Percentiles rank a stretch among this genome's conserved stretches.
Conservation (phyloP, 2,888 invertebrate species). For the Crossocerus cetratus region DNA sequence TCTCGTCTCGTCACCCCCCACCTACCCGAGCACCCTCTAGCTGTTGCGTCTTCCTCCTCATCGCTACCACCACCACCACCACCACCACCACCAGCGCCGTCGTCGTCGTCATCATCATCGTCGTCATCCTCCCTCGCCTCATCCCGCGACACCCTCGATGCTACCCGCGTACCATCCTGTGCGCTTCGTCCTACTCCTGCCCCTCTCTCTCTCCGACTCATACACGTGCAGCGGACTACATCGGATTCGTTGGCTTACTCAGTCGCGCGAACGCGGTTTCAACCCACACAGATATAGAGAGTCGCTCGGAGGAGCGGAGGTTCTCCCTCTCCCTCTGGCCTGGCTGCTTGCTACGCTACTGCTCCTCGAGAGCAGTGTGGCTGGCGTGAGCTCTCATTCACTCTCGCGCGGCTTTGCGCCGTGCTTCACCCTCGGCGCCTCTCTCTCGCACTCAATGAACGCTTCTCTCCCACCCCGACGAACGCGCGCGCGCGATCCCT, state of each 20-base stretch:
- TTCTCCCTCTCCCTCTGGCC: conserved; percentile 23
- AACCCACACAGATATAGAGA: neutral
- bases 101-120: neutral
- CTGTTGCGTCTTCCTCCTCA: neutral
- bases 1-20: neutral
- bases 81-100: neutral
- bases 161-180: conserved; percentile 45
- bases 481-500: too few species aligned
- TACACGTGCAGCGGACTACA: conserved; percentile 1
- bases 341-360: neutral
- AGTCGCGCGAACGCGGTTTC: conserved; percentile 10
- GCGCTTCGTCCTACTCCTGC: conserved; percentile 40
- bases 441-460: conserved; percentile 16
- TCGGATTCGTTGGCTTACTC: conserved; percentile 20
- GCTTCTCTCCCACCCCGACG: conserved; percentile 38
- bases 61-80: neutral
- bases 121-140: conserved; percentile 32
- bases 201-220: conserved; percentile 12
- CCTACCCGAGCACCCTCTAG: neutral
- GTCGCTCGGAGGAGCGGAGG: neutral
- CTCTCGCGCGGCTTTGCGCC: conserved; percentile 10
- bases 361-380: neutral
- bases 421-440: conserved; percentile 12
- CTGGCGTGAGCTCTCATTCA: conserved; percentile 14
- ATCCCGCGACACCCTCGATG: conserved; percentile 33